These are phyloP conservation scores for Entomobrya multifasciata DNA, from an alignment of 2,888 invertebrate genomes.

Conservation along the genomic window DNA sequence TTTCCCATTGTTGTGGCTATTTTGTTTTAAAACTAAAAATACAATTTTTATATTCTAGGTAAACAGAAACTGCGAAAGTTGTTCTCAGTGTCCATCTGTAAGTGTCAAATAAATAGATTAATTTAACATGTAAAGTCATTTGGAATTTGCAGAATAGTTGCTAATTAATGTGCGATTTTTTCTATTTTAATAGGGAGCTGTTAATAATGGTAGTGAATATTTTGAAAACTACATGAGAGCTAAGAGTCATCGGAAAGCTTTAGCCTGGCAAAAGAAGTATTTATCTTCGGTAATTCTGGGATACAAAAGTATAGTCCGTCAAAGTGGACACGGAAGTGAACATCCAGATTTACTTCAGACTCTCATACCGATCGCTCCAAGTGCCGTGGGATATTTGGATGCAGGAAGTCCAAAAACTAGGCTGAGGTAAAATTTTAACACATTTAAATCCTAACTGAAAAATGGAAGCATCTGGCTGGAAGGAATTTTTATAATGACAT, in stretches of 20 bases:
- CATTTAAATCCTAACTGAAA: background rate
- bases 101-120: background rate
- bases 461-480: background rate
- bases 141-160: background rate
- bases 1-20: no score
- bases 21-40: no score
- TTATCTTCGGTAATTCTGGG: slow-evolving; percentile 86
- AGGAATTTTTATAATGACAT: slow-evolving; percentile 31
- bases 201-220: slow-evolving; percentile 49
- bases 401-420: slow-evolving; percentile 41
- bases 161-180: background rate
- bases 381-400: slow-evolving; percentile 73
- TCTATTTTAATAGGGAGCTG: slow-evolving; percentile 12
- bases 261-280: slow-evolving; percentile 95
- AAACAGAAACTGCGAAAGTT: slow-evolving; percentile 40
- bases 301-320: slow-evolving; percentile 82
- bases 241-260: slow-evolving; percentile 92
- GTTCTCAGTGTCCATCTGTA: background rate
- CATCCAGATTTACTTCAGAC: slow-evolving; percentile 73
- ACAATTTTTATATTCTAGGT: slow-evolving; percentile 39
- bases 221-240: slow-evolving; percentile 82
- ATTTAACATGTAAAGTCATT: no score
- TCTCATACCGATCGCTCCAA: slow-evolving; percentile 74
- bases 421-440: slow-evolving; percentile 69
- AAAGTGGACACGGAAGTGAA: slow-evolving; percentile 60